Percentiles rank a stretch among this genome's conserved stretches.
phyloP scores from a whole-genome alignment of 1,140 invertebrate species.

The Dolichoris vasculosae region DNA sequence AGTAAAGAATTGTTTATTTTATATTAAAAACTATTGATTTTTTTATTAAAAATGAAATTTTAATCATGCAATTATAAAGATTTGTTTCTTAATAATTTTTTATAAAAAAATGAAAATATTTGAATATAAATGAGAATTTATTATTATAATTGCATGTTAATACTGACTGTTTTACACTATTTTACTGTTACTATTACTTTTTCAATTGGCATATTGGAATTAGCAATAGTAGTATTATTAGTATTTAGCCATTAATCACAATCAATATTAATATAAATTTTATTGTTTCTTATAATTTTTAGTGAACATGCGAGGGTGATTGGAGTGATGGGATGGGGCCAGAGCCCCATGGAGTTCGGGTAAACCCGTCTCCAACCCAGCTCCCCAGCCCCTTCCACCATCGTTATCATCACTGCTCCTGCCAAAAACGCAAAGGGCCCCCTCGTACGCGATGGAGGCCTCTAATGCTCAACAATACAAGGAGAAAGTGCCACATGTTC shows the following conservation, averaged over 20 bases:
- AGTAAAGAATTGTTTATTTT: too few relatives aligned
- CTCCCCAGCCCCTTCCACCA: slow-evolving; percentile 74
- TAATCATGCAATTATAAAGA: too few relatives aligned
- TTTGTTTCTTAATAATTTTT: too few relatives aligned
- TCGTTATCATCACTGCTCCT: slow-evolving; percentile 72
- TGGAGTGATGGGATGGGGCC: slow-evolving; percentile 75
- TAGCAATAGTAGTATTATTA: background rate
- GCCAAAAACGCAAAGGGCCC: slow-evolving; percentile 71
- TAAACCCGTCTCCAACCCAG: slow-evolving; percentile 74
- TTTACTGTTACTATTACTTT: slow-evolving; percentile 10
- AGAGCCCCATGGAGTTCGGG: slow-evolving; percentile 76
- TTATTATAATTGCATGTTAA: slow-evolving; percentile 35
- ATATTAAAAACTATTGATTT: too few relatives aligned
- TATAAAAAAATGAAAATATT: too few relatives aligned
- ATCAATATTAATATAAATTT: background rate
- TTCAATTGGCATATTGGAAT: background rate
- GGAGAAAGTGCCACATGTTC: slow-evolving; percentile 71
- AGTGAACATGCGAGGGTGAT: slow-evolving; percentile 74
- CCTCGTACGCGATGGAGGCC: slow-evolving; percentile 74
- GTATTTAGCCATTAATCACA: background rate
- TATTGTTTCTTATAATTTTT: slow-evolving; percentile 50
- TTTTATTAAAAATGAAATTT: too few relatives aligned
- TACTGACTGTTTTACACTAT: too few relatives aligned
- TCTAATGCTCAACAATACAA: slow-evolving; percentile 71
- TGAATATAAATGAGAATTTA: background rate